Evolutionary conservation across 2,888 invertebrate species (phyloP).

Genomic region (Mimumesa dahlbomi): DNA sequence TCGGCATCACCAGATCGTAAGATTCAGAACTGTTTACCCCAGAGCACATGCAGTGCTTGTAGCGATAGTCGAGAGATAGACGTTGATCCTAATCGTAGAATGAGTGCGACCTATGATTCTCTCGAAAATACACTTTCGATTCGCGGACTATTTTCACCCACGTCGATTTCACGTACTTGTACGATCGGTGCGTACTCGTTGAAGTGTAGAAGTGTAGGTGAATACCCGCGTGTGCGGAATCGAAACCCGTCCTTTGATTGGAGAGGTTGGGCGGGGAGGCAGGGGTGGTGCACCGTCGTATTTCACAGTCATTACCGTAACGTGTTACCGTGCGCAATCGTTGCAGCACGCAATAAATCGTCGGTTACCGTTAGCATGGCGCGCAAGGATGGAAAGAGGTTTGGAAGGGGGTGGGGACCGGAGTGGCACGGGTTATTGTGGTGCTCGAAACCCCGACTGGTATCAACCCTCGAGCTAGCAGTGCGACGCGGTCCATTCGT

Average conservation of each 20-base stretch:
- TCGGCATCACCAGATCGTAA: too few species aligned
- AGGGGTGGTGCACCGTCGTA: slow-evolving; percentile 71
- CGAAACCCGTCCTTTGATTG: slow-evolving; percentile 57
- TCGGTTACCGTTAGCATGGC: slow-evolving; percentile 71
- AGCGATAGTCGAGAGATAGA: slow-evolving; percentile 21
- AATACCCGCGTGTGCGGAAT: slow-evolving; percentile 36
- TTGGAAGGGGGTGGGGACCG: slow-evolving; percentile 32
- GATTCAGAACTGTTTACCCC: too few species aligned
- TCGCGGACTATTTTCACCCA: slow-evolving; percentile 42
- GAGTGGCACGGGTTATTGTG: slow-evolving; percentile 66
- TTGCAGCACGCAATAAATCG: slow-evolving; percentile 75
- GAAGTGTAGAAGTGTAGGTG: too few species aligned
- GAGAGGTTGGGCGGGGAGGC: slow-evolving; percentile 17
- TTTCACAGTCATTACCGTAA: slow-evolving; percentile 78
- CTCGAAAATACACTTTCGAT: slow-evolving; percentile 39
- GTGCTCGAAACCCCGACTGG: slow-evolving; percentile 54
- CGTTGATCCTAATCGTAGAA: too few species aligned
- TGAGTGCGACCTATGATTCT: slow-evolving; percentile 41
- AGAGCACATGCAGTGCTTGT: neutral
- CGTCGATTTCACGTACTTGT: slow-evolving; percentile 28
- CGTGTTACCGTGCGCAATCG: slow-evolving; percentile 72
- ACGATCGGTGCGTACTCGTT: slow-evolving; percentile 18
- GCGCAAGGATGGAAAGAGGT: slow-evolving; percentile 43
- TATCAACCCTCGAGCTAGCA: slow-evolving; percentile 41
- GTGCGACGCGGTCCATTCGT: slow-evolving; percentile 35